Evolutionary conservation across 2,113 vertebrate species (phyloP).

Genomic region (Probosciger aterrimus): DNA sequence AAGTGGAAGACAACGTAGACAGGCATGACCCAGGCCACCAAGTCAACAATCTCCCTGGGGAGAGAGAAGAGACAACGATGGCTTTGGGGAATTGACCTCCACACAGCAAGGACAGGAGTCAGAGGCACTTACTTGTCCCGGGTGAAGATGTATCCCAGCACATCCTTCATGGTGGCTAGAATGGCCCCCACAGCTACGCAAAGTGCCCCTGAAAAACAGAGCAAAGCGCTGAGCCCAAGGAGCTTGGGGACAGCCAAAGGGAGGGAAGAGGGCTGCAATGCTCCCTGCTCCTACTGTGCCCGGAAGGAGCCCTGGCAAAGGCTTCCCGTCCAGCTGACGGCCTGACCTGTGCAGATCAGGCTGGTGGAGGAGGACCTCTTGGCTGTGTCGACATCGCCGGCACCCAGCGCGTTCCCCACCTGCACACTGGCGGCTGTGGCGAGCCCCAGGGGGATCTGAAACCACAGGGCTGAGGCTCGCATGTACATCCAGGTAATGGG

Average conservation of each 20-base stretch:
- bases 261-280: neutral
- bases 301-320: neutral
- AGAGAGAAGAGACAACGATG: neutral
- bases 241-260: neutral
- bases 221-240: neutral
- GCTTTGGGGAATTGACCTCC: neutral
- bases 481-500: accelerated
- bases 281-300: neutral
- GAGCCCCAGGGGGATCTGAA: slow-evolving; percentile 81
- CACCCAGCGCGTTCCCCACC: slow-evolving; percentile 86
- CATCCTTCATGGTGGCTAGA: slow-evolving; percentile 64
- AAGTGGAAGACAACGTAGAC: slow-evolving; percentile 70
- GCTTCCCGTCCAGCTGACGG: accelerated
- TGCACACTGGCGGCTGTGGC: slow-evolving; percentile 77
- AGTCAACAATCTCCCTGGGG: slow-evolving; percentile 59
- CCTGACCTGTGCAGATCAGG: slow-evolving; percentile 78
- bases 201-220: slow-evolving; percentile 59
- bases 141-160: slow-evolving; percentile 85
- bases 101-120: accelerated
- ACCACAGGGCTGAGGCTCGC: neutral
- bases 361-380: slow-evolving; percentile 73
- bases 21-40: slow-evolving; percentile 65
- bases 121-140: slow-evolving; percentile 77
- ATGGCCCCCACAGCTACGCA: slow-evolving; percentile 61
- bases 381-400: slow-evolving; percentile 69